A percentile compares a stretch with the other conserved stretches of the same genome.
Evolutionary conservation across 2,888 invertebrate genomes (phyloP).

Genomic region (Deroplatys truncata): DNA sequence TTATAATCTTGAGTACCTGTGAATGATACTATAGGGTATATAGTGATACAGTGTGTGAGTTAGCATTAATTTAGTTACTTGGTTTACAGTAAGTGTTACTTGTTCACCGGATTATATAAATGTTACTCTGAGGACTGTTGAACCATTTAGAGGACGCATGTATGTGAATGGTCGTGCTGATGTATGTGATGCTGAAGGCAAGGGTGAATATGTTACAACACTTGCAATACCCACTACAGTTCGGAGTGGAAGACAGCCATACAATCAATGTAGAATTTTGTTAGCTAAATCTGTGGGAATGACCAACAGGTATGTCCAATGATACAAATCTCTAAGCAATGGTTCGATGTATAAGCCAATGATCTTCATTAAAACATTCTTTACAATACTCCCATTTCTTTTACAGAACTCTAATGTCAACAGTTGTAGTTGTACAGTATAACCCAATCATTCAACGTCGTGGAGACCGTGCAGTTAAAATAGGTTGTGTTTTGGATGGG

Average conservation of each 20-base stretch:
- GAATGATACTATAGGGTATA: no score
- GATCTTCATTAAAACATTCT: not conserved
- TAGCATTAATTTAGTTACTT: not conserved
- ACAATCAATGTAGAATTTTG: conserved; percentile 51
- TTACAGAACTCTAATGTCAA: conserved; percentile 67
- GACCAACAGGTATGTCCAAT: conserved; percentile 33
- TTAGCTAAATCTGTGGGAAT: conserved; percentile 51
- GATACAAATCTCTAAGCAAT: not conserved
- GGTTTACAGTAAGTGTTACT: conserved; percentile 64
- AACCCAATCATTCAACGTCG: conserved; percentile 81
- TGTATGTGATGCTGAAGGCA: conserved; percentile 60
- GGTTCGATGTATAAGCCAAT: not conserved
- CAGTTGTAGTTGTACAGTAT: conserved; percentile 75
- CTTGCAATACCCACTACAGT: conserved; percentile 52
- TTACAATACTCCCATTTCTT: not conserved
- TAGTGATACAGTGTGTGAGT: no score
- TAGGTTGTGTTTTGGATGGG: conserved; percentile 66
- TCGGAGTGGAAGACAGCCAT: conserved; percentile 37
- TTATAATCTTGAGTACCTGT: no score
- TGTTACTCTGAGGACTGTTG: conserved; percentile 52
- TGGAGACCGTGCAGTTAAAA: conserved; percentile 75
- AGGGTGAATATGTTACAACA: conserved; percentile 48
- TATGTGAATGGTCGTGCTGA: conserved; percentile 78
- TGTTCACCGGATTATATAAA: conserved; percentile 69
- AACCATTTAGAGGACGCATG: conserved; percentile 63